A percentile compares a stretch with the other conserved stretches of the same genome.
phyloP scores from a whole-genome alignment of 2,113 vertebrate genomes.

The Podarcis raffonei region DNA sequence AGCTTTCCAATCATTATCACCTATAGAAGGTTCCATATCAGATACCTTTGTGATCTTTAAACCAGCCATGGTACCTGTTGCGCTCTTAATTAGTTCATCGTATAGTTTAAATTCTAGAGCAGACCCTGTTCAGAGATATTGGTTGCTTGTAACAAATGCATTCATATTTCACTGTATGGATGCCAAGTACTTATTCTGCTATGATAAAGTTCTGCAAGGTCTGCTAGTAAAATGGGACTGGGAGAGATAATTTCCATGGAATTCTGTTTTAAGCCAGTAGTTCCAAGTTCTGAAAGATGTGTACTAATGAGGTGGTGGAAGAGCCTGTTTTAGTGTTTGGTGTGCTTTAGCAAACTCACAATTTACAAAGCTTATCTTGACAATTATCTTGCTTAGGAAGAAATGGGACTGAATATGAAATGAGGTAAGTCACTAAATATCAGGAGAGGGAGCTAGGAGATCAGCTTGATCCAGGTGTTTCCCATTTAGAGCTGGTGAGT shows the following conservation, averaged over 20 bases:
- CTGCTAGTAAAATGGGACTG: too few species aligned
- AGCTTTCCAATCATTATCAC: too few species aligned
- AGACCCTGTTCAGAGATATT: too few species aligned
- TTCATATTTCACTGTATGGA: too few species aligned
- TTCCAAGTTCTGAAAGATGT: neutral
- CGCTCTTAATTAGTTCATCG: too few species aligned
- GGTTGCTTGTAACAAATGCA: too few species aligned
- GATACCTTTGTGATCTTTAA: too few species aligned
- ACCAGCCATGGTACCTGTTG: too few species aligned
- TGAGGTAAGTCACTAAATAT: neutral
- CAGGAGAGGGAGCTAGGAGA: neutral
- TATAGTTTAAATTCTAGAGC: too few species aligned
- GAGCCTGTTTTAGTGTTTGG: neutral
- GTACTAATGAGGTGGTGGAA: neutral
- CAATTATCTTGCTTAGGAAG: neutral
- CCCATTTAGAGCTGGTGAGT: neutral
- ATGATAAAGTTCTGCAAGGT: too few species aligned
- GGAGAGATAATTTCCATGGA: neutral
- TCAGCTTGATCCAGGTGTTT: neutral
- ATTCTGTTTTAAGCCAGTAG: neutral
- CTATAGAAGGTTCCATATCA: too few species aligned
- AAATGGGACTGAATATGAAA: neutral
- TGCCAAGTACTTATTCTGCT: too few species aligned
- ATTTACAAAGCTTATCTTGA: neutral
- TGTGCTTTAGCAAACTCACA: neutral